These are phyloP conservation scores for Lysandra coridon DNA, from an alignment of 2,888 invertebrate genomes.

Conservation along the genomic window DNA sequence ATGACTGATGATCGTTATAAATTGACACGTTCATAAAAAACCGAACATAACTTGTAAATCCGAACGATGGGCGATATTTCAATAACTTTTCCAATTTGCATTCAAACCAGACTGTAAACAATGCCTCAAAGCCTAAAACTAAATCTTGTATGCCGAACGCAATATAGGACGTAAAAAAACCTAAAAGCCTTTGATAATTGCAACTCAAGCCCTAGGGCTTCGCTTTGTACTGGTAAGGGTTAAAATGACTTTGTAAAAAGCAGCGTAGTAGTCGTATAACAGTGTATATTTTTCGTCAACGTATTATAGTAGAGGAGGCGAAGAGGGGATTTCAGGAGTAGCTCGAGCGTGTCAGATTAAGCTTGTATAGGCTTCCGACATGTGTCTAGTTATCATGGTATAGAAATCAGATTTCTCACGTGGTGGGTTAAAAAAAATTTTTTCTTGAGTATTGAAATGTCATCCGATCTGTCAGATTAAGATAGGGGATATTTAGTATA, in stretches of 20 bases:
- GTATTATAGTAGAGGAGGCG: no score
- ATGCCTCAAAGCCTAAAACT: neutral
- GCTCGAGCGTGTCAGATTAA: no score
- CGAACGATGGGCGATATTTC: neutral
- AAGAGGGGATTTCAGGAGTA: no score
- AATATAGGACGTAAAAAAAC: conserved; percentile 11
- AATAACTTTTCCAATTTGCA: conserved; percentile 1
- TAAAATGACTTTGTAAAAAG: neutral
- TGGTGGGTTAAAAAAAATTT: no score
- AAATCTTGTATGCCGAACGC: neutral
- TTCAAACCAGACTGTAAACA: neutral
- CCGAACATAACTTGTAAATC: neutral
- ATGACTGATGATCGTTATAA: neutral
- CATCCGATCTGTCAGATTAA: no score
- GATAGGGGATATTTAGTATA: no score
- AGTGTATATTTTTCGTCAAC: no score
- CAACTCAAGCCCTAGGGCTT: conserved; percentile 10
- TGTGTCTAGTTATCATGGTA: no score
- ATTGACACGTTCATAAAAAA: conserved; percentile 7
- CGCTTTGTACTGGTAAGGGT: neutral
- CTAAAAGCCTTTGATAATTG: neutral
- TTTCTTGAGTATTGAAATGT: no score
- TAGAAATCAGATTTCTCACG: no score
- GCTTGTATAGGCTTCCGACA: no score
- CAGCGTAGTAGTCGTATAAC: neutral